phyloP scores from a whole-genome alignment of 2,797 vertebrate species.

The Pseudotriccus pelzelni region DNA sequence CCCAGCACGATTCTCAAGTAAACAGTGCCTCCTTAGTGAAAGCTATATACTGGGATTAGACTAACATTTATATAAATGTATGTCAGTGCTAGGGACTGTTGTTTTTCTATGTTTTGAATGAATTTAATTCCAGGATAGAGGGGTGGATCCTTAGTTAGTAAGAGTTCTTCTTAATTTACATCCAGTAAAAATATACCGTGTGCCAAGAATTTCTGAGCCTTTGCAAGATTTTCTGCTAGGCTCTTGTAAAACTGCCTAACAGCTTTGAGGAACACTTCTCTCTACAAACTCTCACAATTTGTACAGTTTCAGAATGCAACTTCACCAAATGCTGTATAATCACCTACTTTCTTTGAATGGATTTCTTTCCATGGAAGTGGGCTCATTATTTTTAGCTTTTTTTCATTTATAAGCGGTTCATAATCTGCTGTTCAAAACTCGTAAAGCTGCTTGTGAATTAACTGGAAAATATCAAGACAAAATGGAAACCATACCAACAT shows the following conservation, averaged over 20 bases:
- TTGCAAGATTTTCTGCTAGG: neutral
- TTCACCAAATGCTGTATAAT: constrained; percentile 19
- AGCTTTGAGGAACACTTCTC: neutral
- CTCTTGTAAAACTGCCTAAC: neutral
- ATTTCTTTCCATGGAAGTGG: constrained; percentile 4
- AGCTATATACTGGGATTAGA: neutral
- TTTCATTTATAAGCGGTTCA: constrained; percentile 19
- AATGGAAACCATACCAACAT: neutral
- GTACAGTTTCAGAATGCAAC: neutral
- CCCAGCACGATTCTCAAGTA: neutral
- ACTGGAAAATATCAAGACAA: neutral
- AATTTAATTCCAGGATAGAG: constrained; percentile 4
- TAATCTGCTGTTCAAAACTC: neutral
- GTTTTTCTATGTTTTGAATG: neutral
- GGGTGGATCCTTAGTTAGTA: neutral
- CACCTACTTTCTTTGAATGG: constrained; percentile 10
- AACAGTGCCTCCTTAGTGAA: neutral
- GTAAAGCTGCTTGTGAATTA: neutral
- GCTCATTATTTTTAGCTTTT: constrained; percentile 40
- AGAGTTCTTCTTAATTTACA: constrained; percentile 18
- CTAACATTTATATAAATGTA: neutral
- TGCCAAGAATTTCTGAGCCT: neutral
- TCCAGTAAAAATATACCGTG: neutral
- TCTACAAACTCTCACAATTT: neutral
- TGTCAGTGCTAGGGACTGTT: neutral